Evolutionary conservation across 2,888 invertebrate species (phyloP).

Genomic region (Steinernema hermaphroditum): DNA sequence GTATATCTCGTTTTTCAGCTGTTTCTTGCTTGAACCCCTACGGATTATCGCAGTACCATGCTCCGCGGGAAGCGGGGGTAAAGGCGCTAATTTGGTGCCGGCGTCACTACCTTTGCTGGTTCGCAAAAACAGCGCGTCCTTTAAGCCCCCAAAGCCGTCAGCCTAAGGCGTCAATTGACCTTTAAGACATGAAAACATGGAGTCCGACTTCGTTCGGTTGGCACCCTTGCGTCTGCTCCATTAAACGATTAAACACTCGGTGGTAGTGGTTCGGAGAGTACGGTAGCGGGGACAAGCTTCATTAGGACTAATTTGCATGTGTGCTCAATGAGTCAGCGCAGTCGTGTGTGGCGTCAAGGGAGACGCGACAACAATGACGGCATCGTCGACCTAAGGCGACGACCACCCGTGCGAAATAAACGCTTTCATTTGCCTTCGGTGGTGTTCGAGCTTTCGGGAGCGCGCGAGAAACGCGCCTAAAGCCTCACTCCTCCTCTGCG

Average conservation of each 20-base stretch:
- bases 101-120: not conserved
- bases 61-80: not conserved
- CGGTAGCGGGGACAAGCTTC: conserved; percentile 22
- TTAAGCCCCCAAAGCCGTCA: not conserved
- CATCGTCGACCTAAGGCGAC: conserved; percentile 18
- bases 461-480: conserved; percentile 17
- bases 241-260: too few species aligned
- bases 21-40: not conserved
- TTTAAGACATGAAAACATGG: not conserved
- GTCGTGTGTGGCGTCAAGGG: conserved; percentile 23
- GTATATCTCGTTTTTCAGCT: not conserved
- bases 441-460: conserved; percentile 23
- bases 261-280: not conserved
- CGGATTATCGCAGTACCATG: not conserved
- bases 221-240: too few species aligned
- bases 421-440: conserved; percentile 17
- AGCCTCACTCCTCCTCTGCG: not conserved
- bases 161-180: conserved; percentile 10
- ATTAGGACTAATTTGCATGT: conserved; percentile 19
- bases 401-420: conserved; percentile 26
- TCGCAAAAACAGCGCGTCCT: not conserved
- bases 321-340: not conserved
- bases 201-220: too few species aligned
- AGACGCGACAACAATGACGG: conserved; percentile 19
- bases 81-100: not conserved